Conservation (phyloP, 2,888 invertebrate genomes). For the Heliconius hortense region DNA sequence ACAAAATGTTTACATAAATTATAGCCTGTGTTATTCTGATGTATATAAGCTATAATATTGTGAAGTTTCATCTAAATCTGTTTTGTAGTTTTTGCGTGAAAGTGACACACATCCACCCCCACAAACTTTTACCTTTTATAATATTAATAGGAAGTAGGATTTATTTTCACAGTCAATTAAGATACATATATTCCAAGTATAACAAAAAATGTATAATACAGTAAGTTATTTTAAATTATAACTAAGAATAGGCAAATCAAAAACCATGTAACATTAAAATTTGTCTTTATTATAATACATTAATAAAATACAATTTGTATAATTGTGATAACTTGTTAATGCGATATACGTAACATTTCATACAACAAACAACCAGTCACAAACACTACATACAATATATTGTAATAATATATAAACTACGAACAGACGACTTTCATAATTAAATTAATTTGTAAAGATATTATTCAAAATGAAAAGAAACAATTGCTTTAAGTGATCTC, state of each 20-base stretch:
- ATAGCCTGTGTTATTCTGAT: too few species aligned
- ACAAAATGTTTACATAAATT: too few species aligned
- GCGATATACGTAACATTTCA: slow-evolving; percentile 44
- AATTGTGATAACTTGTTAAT: slow-evolving; percentile 66
- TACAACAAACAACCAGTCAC: slow-evolving; percentile 39
- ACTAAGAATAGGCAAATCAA: slow-evolving; percentile 33
- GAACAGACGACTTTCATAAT: slow-evolving; percentile 22
- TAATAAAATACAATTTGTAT: slow-evolving; percentile 73
- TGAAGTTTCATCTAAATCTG: too few species aligned
- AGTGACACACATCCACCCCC: too few species aligned
- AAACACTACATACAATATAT: slow-evolving; percentile 27
- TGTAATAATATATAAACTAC: slow-evolving; percentile 13
- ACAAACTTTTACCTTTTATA: too few species aligned
- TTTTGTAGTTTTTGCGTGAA: too few species aligned
- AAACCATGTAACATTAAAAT: slow-evolving; percentile 49
- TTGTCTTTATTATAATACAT: slow-evolving; percentile 58
- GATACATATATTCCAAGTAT: too few species aligned
- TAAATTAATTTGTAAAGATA: not conserved
- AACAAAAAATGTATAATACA: too few species aligned
- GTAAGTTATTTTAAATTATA: too few species aligned
- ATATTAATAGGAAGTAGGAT: too few species aligned
- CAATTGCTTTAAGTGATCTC: not conserved
- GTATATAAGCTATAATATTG: too few species aligned
- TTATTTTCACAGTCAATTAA: too few species aligned
- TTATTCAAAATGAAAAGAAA: slow-evolving; percentile 13